Evolutionary conservation across 2,797 vertebrate genomes (phyloP), one percentile per base, ranked within the genome.

Genomic region (Naso thynnoides): DNA sequence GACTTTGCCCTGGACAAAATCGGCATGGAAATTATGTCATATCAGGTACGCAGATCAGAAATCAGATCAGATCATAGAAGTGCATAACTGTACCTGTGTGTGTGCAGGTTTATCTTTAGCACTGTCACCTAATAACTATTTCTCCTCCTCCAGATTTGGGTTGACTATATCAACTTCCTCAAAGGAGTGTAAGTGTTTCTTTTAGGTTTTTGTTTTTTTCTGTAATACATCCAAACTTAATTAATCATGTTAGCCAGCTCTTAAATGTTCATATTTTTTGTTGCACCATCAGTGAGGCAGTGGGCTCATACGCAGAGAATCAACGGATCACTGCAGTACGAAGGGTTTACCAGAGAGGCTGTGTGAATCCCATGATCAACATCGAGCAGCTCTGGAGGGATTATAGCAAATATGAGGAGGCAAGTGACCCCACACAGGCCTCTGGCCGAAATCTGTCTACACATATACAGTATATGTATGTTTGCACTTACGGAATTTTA

Each of bases 11-110:
- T 99, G 83, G 98, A 99, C 94, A 99, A 99, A 95, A 99, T 99
- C 84, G 98, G 98, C 89, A 99, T 99, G 98, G 98, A 99, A 94
- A 99, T 99, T 74, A 99, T 99, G 98, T 99, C 98, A 56, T 99
- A 99, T 87, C 98, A 99, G 96, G 98, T 99, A 95, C 70, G 38
- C 9, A 48, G 6, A 61, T 71, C 15, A 21, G 36, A 24, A 1
- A 4, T 2, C 33, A 36, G 33, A 36, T 36, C 33, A 36, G 33
- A 36, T 8, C 13, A 36, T 11, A 36, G 10, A 11, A 36, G 0
- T 66, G 31, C 14, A 38, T 48, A 64, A n/a, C n/a, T 8, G 0
- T n/a, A 8, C 29, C 6, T 18, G 23, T 68, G 9, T 42, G 2
- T 52, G 16, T 29, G 1, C 54, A 2, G 16, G 4, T 24, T 53